Base-by-base conservation (phyloP, 2,113 vertebrate species). In the Gnathonemus echidnorhynchus region DNA sequence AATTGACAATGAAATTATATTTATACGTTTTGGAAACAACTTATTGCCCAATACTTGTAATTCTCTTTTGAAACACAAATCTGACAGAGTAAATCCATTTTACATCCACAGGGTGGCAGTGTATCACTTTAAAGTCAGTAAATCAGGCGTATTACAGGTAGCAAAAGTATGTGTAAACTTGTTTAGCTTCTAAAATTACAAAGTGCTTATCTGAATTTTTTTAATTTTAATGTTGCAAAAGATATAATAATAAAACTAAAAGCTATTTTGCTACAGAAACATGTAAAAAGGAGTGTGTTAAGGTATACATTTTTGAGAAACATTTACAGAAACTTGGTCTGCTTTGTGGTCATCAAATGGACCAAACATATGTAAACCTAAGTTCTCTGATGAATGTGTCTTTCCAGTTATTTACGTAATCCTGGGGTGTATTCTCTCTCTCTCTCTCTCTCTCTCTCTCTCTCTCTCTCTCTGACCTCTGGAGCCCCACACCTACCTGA, bases 401-500 rank as follows among this genome's bases (percentile, higher is more conserved):
- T 77, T 11, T 77, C 3, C 70, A 39, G 31, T 77, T 77, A 39
- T 77, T 77, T 77, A 77, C 3, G 11, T 7, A 39, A 77, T 39
- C 31, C 31, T 39, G 31, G 11, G 31, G 27, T 74, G 70, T 74
- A 74, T 31, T 89, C 50, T 89, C 3, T n/a, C 50, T 89, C 1
- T 27, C 52, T 17, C 50, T 17, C 21, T 15, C 52, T 49, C 9
- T 49, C 48, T 49, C 49, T 49, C 10, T 49, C 2, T 50, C 10
- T 66, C 52, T 27, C 5, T 89, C 5, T 84, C 50, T 66, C 21
- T 15, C 11, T 56, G 77, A 86, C 39, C 49, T 89, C n/a, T 88
- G 27, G 45, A 74, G 66, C 35, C 85, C 84, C 77, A 90, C 74
- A 90, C 74, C 87, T 86, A 35, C 89, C 2, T 5, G 88, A 89